phyloP scores from a whole-genome alignment of 2,888 invertebrate genomes.

The Pimpla rufipes region DNA sequence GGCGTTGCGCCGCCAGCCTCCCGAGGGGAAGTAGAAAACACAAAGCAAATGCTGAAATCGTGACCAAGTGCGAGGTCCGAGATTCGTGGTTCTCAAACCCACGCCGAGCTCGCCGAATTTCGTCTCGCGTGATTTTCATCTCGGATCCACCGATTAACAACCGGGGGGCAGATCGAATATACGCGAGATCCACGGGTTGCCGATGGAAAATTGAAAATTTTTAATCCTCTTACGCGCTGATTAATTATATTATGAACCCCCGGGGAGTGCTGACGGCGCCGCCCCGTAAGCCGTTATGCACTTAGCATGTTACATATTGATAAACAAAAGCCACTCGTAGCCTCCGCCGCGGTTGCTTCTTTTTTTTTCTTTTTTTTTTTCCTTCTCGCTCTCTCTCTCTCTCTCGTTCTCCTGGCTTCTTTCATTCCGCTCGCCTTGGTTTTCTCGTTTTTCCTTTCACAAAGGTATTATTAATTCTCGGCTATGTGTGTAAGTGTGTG shows the following conservation, averaged over 20 bases:
- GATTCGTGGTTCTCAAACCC: conserved; percentile 68
- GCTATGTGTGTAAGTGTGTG: conserved; percentile 69
- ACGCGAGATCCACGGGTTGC: too few relatives aligned
- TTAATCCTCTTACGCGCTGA: conserved; percentile 36
- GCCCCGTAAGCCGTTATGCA: conserved; percentile 44
- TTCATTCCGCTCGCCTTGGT: conserved; percentile 41
- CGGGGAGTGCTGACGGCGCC: conserved; percentile 42
- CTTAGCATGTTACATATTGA: conserved; percentile 58
- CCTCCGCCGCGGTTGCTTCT: conserved; percentile 46
- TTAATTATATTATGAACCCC: conserved; percentile 62
- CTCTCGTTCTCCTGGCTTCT: conserved; percentile 43
- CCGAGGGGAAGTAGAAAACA: conserved; percentile 60
- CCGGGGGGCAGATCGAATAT: too few relatives aligned
- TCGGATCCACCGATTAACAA: too few relatives aligned
- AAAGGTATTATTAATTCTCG: conserved; percentile 68
- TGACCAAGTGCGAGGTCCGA: conserved; percentile 80
- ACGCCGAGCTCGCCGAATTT: too few relatives aligned
- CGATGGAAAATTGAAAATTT: too few relatives aligned
- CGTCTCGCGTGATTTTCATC: too few relatives aligned
- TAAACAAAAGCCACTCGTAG: conserved; percentile 44
- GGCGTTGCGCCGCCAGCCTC: conserved; percentile 26
- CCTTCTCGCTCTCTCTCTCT: conserved; percentile 40
- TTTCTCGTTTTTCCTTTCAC: conserved; percentile 61
- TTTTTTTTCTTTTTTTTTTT: conserved; percentile 43
- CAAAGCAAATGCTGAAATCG: conserved; percentile 80